Evolutionary conservation across 2,888 invertebrate genomes (phyloP).

Genomic region (Notodonta ziczac): DNA sequence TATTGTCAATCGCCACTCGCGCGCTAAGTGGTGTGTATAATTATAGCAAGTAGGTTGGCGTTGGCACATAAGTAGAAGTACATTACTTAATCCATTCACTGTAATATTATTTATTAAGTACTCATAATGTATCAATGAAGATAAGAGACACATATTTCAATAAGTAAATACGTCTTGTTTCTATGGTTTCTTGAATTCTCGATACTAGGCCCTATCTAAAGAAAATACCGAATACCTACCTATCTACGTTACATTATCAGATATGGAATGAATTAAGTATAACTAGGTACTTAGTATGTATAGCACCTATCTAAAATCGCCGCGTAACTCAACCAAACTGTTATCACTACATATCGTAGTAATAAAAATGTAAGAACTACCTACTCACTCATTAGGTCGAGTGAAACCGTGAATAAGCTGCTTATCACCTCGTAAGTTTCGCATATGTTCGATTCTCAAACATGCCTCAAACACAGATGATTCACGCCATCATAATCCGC

Average conservation of each 20-base stretch:
- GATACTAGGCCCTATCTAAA: not conserved
- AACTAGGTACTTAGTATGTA: not conserved
- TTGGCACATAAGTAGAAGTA: constrained; percentile 15
- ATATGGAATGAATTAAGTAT: not conserved
- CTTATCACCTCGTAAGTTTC: not conserved
- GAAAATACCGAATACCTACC: not conserved
- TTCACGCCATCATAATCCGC: constrained; percentile 46
- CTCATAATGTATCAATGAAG: not conserved
- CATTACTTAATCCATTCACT: constrained; percentile 23
- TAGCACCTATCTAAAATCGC: not conserved
- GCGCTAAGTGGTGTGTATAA: constrained; percentile 40
- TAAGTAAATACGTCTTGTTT: not conserved
- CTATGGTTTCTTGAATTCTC: not conserved
- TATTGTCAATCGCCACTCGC: constrained; percentile 47
- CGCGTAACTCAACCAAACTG: not conserved
- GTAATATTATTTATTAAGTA: not conserved
- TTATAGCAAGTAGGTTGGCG: constrained; percentile 33
- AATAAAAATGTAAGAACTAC: not conserved
- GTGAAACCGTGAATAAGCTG: not conserved
- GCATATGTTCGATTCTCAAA: constrained; percentile 7
- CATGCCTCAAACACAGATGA: constrained; percentile 24
- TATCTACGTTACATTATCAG: not conserved
- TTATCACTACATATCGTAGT: not conserved
- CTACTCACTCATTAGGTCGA: not conserved
- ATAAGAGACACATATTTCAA: not conserved